Conservation (phyloP, 2,888 invertebrate species). For the Lamellibrachia satsuma region DNA sequence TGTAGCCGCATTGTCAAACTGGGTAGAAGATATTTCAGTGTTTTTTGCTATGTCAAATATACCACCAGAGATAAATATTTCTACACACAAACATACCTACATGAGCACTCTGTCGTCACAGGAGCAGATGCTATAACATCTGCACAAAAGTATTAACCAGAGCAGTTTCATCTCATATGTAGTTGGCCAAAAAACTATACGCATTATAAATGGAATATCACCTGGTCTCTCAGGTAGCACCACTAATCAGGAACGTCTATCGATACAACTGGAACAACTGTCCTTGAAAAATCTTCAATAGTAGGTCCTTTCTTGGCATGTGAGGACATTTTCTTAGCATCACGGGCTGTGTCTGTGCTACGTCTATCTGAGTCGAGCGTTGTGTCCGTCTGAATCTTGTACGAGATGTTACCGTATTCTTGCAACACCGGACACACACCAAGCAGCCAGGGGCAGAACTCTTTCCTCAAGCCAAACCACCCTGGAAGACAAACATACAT, state of each 20-base stretch:
- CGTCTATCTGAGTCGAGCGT: slow-evolving; percentile 6
- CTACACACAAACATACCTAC: too few relatives aligned
- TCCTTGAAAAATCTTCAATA: slow-evolving; percentile 30
- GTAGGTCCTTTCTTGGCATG: not conserved
- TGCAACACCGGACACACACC: slow-evolving; percentile 93
- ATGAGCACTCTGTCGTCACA: too few relatives aligned
- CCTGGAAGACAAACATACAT: slow-evolving; percentile 72
- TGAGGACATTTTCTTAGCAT: slow-evolving; percentile 20
- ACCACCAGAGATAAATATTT: too few relatives aligned
- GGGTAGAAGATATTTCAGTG: too few relatives aligned
- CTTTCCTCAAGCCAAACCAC: slow-evolving; percentile 99
- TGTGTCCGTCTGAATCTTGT: slow-evolving; percentile 65
- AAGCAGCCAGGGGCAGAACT: slow-evolving; percentile 95
- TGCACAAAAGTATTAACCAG: too few relatives aligned
- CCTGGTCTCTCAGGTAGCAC: not conserved
- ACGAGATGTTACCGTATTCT: slow-evolving; percentile 98
- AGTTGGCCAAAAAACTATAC: not conserved
- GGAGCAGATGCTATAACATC: too few relatives aligned
- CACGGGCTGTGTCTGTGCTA: slow-evolving; percentile 25
- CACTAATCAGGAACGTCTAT: slow-evolving; percentile 38
- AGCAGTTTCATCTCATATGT: too few relatives aligned
- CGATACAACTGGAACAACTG: slow-evolving; percentile 34
- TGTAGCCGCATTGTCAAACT: too few relatives aligned
- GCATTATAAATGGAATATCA: not conserved
- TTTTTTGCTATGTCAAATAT: too few relatives aligned